Percentiles rank a stretch among this genome's conserved stretches.
Conservation (phyloP, 2,113 vertebrate species). For the Pangasianodon gigas region DNA sequence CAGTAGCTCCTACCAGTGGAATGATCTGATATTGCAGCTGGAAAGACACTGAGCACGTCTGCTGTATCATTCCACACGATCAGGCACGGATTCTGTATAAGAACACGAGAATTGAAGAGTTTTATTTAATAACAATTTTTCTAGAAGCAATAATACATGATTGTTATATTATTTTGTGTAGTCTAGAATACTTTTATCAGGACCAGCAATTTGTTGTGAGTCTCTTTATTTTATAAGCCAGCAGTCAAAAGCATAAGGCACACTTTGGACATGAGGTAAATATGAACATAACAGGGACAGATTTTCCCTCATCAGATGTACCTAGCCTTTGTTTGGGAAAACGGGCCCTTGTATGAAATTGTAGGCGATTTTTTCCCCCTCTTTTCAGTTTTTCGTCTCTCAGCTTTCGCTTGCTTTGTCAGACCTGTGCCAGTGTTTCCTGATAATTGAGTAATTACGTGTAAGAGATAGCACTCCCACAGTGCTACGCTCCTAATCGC, state of each 20-base stretch:
- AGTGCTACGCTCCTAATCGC: conserved; percentile 61
- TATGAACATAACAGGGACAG: background rate
- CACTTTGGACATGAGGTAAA: background rate
- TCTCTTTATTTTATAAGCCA: background rate
- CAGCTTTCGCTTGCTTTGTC: conserved; percentile 56
- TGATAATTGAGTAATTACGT: conserved; percentile 74
- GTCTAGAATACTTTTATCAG: background rate
- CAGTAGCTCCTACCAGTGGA: conserved; percentile 73
- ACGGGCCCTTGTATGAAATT: background rate
- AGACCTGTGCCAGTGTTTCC: conserved; percentile 67
- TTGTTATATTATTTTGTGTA: conserved; percentile 3
- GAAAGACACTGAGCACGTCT: background rate
- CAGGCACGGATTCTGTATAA: background rate
- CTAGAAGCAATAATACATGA: background rate
- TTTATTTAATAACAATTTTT: background rate
- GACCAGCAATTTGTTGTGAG: background rate
- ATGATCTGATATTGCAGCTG: conserved; percentile 27
- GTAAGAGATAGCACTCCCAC: conserved; percentile 70
- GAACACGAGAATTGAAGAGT: background rate
- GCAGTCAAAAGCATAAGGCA: background rate
- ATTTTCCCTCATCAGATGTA: background rate
- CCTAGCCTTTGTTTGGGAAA: conserved; percentile 12
- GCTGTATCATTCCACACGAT: background rate
- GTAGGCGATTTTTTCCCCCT: background rate
- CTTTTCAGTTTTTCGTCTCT: conserved; percentile 17